A percentile compares a stretch with the other conserved stretches of the same genome.
Conservation (phyloP, 2,113 vertebrate species). For the human (Homo sapiens) region DNA sequence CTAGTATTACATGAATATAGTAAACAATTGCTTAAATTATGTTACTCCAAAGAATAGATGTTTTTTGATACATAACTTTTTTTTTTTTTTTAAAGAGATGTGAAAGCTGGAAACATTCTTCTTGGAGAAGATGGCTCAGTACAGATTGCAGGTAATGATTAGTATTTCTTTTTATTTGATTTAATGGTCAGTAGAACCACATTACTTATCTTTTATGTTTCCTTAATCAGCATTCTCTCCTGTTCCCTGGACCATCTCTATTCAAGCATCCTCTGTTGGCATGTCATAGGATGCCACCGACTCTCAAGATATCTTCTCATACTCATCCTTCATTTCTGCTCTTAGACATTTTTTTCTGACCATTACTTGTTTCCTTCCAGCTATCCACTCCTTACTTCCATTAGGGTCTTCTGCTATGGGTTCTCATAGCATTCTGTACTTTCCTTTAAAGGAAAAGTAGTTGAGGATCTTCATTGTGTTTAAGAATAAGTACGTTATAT, state of each 20-base stretch:
- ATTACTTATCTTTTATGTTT: not conserved
- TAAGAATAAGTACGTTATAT: not conserved
- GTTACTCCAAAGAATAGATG: not conserved
- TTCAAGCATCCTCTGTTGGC: not conserved
- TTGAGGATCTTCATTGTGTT: not conserved
- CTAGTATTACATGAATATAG: not conserved
- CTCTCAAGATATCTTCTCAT: not conserved
- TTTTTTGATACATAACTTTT: slow-evolving; percentile 56
- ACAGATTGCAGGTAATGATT: slow-evolving; percentile 94
- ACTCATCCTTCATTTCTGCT: not conserved
- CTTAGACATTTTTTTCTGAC: not conserved
- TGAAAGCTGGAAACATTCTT: slow-evolving; percentile 98
- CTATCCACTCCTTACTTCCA: not conserved
- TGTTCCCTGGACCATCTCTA: not conserved
- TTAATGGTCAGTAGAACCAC: not conserved
- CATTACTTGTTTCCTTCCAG: not conserved
- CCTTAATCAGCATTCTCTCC: not conserved
- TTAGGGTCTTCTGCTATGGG: not conserved
- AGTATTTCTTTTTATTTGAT: not conserved
- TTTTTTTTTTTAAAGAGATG: slow-evolving; percentile 89
- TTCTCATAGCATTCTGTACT: not conserved
- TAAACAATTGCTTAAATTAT: not conserved
- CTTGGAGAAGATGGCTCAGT: slow-evolving; percentile 97
- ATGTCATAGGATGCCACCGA: not conserved
- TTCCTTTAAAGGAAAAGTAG: not conserved